phyloP scores from a whole-genome alignment of 2,797 vertebrate genomes.

The Kryptolebias ocellatus region DNA sequence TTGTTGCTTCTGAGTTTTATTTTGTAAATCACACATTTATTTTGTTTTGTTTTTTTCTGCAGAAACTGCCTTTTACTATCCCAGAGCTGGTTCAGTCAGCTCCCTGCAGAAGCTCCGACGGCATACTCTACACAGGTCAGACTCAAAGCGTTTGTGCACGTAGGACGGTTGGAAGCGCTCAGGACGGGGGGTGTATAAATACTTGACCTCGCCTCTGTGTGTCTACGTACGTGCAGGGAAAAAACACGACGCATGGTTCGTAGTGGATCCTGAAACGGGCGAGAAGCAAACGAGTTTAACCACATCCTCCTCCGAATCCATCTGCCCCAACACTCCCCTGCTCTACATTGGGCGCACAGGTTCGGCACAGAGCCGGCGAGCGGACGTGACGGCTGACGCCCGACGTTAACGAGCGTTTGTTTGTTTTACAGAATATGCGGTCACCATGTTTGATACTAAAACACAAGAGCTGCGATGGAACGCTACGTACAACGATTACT shows the following conservation, averaged over 20 bases:
- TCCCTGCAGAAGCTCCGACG: conserved; percentile 96
- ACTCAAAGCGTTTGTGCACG: background rate
- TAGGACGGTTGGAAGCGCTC: conserved; percentile 6
- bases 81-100: conserved; percentile 96
- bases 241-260: conserved; percentile 95
- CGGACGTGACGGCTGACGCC: background rate
- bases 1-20: background rate
- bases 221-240: conserved; percentile 80
- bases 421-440: conserved; percentile 87
- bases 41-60: conserved; percentile 39
- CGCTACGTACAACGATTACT: conserved; percentile 93
- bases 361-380: conserved; percentile 45
- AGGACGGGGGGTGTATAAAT: conserved; percentile 17
- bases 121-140: conserved; percentile 93
- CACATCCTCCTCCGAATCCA: conserved; percentile 87
- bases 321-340: conserved; percentile 87
- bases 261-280: conserved; percentile 94
- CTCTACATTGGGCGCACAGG: conserved; percentile 96
- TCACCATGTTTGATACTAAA: conserved; percentile 97
- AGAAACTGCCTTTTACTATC: conserved; percentile 96
- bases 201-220: background rate
- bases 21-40: background rate
- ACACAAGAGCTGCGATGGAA: conserved; percentile 92
- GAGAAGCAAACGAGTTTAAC: conserved; percentile 93
- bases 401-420: background rate